phyloP scores from a whole-genome alignment of 2,113 vertebrate species.

The Plestiodon gilberti region DNA sequence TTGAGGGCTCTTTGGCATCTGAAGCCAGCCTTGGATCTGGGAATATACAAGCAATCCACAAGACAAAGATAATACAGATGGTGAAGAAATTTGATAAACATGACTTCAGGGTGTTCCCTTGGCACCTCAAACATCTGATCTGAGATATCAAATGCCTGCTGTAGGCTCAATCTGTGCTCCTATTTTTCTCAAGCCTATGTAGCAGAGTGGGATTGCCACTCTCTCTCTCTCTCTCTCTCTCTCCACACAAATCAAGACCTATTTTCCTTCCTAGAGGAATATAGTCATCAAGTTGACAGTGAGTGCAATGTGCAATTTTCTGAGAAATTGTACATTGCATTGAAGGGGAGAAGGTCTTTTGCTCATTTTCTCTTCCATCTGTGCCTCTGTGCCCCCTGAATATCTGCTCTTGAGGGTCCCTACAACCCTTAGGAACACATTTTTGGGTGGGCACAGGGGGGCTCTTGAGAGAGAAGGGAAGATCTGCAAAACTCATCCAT shows the following conservation, averaged over 20 bases:
- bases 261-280: not conserved
- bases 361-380: too few species aligned
- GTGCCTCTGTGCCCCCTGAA: too few species aligned
- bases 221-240: too few species aligned
- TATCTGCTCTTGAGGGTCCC: too few species aligned
- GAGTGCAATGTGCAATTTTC: not conserved
- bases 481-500: too few species aligned
- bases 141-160: not conserved
- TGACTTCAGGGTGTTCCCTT: not conserved
- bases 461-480: too few species aligned
- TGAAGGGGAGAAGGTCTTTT: too few species aligned
- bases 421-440: too few species aligned
- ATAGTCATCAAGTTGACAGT: not conserved
- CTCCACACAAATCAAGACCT: not conserved
- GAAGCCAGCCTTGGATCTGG: too few species aligned
- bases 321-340: too few species aligned
- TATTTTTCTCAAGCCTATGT: not conserved
- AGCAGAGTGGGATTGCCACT: not conserved
- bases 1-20: too few species aligned
- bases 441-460: too few species aligned
- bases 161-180: not conserved
- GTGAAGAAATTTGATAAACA: not conserved
- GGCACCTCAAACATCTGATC: not conserved
- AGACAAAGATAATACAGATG: not conserved
- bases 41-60: not conserved